phyloP scores from a whole-genome alignment of 1,140 invertebrate genomes.

The Oscheius sp. region DNA sequence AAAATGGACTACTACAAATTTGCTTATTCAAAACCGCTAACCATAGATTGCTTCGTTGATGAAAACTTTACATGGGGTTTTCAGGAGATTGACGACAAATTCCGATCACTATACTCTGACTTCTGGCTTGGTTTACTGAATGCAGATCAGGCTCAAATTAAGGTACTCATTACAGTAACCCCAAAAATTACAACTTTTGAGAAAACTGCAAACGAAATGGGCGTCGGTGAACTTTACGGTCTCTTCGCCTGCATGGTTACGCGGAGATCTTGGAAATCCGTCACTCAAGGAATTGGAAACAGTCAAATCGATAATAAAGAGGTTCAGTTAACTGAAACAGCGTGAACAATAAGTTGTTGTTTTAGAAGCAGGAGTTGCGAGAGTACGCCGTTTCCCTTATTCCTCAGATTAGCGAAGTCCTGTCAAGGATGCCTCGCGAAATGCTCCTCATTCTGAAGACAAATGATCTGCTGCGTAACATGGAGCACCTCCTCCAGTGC shows the following conservation, averaged over 20 bases:
- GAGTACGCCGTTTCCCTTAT: slow-evolving; percentile 63
- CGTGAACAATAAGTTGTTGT: neutral
- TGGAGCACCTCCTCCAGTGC: slow-evolving; percentile 70
- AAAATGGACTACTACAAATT: too few species aligned
- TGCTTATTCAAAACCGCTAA: too few species aligned
- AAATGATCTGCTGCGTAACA: slow-evolving; percentile 88
- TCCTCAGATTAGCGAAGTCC: slow-evolving; percentile 60
- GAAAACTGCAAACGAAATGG: slow-evolving; percentile 69
- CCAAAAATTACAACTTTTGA: slow-evolving; percentile 15
- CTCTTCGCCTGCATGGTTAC: slow-evolving; percentile 93
- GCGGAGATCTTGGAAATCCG: slow-evolving; percentile 67
- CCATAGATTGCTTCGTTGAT: too few species aligned
- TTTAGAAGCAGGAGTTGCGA: slow-evolving; percentile 69
- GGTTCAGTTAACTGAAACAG: too few species aligned
- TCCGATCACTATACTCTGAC: slow-evolving; percentile 85
- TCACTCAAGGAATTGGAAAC: slow-evolving; percentile 62
- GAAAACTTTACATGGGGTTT: too few species aligned
- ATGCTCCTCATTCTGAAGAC: slow-evolving; percentile 95
- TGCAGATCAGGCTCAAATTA: slow-evolving; percentile 76
- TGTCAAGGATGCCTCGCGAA: slow-evolving; percentile 75
- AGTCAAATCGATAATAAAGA: slow-evolving; percentile 69
- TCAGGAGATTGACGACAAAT: slow-evolving; percentile 75
- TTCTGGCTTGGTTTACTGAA: slow-evolving; percentile 88
- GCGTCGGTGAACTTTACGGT: slow-evolving; percentile 80
- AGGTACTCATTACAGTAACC: slow-evolving; percentile 54